phyloP scores from a whole-genome alignment of 2,113 vertebrate species.

The Rousettus leschenaultii region DNA sequence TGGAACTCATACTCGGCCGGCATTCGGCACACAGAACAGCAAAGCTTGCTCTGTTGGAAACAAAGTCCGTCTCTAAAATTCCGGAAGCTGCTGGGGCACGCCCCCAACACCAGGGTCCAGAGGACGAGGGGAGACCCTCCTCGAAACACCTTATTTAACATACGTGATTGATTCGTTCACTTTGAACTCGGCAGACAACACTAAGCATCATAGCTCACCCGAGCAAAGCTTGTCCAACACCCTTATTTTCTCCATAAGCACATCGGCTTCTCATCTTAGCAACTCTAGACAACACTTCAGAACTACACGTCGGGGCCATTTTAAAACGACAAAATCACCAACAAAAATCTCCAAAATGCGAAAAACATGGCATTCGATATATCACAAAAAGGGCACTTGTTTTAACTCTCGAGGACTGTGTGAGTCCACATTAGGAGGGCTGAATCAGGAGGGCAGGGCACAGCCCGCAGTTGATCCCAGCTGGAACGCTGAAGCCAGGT shows the following conservation, averaged over 20 bases:
- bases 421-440: rapidly evolving
- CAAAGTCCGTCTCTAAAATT: not conserved
- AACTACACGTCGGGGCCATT: rapidly evolving
- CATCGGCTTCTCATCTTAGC: too few relatives aligned
- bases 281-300: not conserved
- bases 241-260: rapidly evolving
- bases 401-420: not conserved
- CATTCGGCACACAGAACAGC: not conserved
- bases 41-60: not conserved
- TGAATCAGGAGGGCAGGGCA: not conserved
- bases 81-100: not conserved
- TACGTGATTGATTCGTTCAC: not conserved
- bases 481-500: not conserved
- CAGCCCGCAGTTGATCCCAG: not conserved
- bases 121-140: too few relatives aligned
- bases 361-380: too few relatives aligned
- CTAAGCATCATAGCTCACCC: rapidly evolving
- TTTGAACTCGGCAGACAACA: too few relatives aligned
- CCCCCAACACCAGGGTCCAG: not conserved
- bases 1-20: too few relatives aligned
- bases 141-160: not conserved
- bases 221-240: not conserved
- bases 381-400: not conserved
- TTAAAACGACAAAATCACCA: not conserved
- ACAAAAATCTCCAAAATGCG: not conserved